Evolutionary conservation across 1,140 invertebrate genomes (phyloP).

Genomic region (Theocolax elegans): DNA sequence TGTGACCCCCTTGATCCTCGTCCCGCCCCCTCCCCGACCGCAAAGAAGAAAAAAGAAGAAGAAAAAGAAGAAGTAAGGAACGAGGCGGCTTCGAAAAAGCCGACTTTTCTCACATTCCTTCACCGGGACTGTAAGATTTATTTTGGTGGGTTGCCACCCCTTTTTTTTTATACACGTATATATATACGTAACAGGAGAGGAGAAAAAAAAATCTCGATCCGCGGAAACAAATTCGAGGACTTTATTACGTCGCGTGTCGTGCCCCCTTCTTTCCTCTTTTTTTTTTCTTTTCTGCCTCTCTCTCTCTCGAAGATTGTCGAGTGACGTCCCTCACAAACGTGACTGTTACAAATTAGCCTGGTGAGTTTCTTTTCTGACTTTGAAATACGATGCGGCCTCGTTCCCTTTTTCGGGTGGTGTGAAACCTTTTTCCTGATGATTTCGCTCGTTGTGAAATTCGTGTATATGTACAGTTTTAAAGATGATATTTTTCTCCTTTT

Average conservation of each 20-base stretch:
- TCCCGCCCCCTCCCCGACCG: conserved; percentile 11
- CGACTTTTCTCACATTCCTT: conserved; percentile 47
- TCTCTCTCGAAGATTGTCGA: not conserved
- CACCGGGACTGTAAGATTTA: conserved; percentile 1
- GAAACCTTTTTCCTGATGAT: too few relatives aligned
- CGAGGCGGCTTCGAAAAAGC: not conserved
- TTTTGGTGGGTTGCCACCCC: not conserved
- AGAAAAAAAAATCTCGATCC: conserved; percentile 38
- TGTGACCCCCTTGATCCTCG: conserved; percentile 48
- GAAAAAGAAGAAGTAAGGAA: conserved; percentile 9
- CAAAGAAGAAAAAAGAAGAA: conserved; percentile 21
- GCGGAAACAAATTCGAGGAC: conserved; percentile 14
- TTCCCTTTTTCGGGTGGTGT: too few relatives aligned
- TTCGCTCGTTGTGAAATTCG: too few relatives aligned
- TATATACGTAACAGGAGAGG: not conserved
- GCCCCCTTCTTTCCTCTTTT: not conserved
- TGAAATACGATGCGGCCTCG: not conserved
- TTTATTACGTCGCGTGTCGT: not conserved
- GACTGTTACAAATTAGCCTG: conserved; percentile 25
- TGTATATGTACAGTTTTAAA: too few relatives aligned
- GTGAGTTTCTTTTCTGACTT: not conserved
- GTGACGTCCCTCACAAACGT: conserved; percentile 16
- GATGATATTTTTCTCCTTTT: conserved; percentile 6
- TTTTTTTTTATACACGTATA: not conserved
- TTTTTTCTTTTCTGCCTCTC: not conserved